A percentile compares a stretch with the other conserved stretches of the same genome.
Evolutionary conservation across 2,888 invertebrate species (phyloP).

Genomic region (Drosophila sordidapex): DNA sequence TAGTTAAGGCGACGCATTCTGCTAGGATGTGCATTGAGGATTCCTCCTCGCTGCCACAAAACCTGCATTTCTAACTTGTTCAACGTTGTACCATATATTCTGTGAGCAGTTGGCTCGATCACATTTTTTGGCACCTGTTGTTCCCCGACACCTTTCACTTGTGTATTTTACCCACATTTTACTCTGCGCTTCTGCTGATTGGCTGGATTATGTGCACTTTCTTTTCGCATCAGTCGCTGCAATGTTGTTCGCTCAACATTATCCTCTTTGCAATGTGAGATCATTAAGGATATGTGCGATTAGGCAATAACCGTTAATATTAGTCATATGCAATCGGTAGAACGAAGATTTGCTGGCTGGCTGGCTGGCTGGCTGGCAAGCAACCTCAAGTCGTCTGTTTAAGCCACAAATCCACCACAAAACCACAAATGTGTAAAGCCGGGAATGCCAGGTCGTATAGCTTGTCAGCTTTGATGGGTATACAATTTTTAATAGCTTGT

Average conservation of each 20-base stretch:
- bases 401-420: constrained; percentile 20
- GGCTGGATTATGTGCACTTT: constrained; percentile 17
- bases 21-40: too few species aligned
- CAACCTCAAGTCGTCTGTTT: constrained; percentile 7
- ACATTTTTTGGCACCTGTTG: constrained; percentile 3
- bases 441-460: constrained; percentile 15
- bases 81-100: neutral
- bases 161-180: constrained; percentile 24
- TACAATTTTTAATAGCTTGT: constrained; percentile 56
- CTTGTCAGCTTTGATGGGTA: constrained; percentile 42
- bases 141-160: constrained; percentile 37
- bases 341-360: neutral
- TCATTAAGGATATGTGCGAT: constrained; percentile 19
- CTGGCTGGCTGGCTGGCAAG: neutral
- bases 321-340: neutral
- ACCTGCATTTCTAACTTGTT: neutral
- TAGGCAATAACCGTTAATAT: constrained; percentile 2
- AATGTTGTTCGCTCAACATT: constrained; percentile 1
- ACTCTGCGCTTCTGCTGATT: constrained; percentile 14
- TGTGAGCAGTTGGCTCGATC: neutral
- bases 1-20: too few species aligned
- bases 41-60: too few species aligned
- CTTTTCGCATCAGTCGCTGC: constrained; percentile 4
- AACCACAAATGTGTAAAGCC: constrained; percentile 42
- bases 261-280: constrained; percentile 21